Evolutionary conservation across 2,113 vertebrate genomes (phyloP), one percentile per base, ranked within the genome.

Genomic region (Prunella himalayana): DNA sequence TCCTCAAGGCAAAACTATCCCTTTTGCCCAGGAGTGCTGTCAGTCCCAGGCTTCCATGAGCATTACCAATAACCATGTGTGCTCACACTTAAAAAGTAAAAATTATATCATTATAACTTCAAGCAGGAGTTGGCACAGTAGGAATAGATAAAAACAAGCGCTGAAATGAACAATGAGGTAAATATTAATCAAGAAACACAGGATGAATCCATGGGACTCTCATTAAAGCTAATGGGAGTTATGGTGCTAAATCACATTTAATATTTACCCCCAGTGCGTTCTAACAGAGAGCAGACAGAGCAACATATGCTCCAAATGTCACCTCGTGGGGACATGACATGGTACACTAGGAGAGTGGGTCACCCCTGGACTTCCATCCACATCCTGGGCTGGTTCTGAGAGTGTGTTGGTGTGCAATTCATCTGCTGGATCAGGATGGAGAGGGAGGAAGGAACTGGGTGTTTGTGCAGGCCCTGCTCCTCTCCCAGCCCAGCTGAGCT

Each of bases 51-150:
- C 63, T 87, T 89, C 69, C 83, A 33, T 65, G 27, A 90, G 45
- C 61, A 14, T 82, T 78, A 45, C 76, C 79, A 88, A 37, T 61
- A 90, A 88, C 71, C 86, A 59, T 90, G 92, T 72, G 89, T 88
- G 73, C 20, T 1, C 61, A 69, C 72, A 82, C 79, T 86, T 88
- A 82, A 94, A 97, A 90, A 94, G 9, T 94, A 95, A 95, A 97
- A 97, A 97, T 95, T 30, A 30, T 51, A 73, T 69, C 93, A 88
- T 92, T 97, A 93, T 61, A 96, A 94, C 95, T 79, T 96, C 95
- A 96, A 92, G 96, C 97, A 94, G 91, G 91, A 95, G 78, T 92
- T 94, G 80, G 97, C 97, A 97, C 96, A 97, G 97, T 97, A 94
- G 93, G 95, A 92, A 63, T 28, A 86, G 88, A 95, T 92, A 95